Base-by-base conservation (phyloP, 2,113 vertebrate species). In the Nesogale talazaci region DNA sequence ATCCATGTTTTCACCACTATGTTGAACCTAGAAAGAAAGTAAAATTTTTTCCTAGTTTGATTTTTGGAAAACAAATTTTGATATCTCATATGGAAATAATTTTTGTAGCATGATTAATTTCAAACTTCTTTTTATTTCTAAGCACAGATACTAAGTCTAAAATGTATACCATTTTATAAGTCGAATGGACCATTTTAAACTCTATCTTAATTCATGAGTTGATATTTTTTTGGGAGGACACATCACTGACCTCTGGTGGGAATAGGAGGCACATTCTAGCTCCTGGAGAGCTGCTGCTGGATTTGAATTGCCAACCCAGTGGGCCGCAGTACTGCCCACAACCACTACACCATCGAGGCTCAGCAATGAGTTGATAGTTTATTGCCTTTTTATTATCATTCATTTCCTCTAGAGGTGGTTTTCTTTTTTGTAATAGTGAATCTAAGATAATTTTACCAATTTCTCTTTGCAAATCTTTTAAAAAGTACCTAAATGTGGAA, bases 91-190 rank as follows among this genome's bases (percentile, higher is more conserved):
- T 65, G 70, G 78, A 86, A 94, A 88, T 7, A 82, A 88, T 90
- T 84, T 83, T 80, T 70, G 36, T 61, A 84, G 31, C 9, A 42
- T 70, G 57, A 79, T 95, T 89, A 89, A 91, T 89, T 90, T 72
- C 76, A 19, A 85, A 83, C 90, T 78, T 89, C 19, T 90, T 91
- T 81, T 38, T 94, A 89, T 34, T 94, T 88, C 67, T 87, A 91
- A 90, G 69, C 70, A 78, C 23, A 88, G 25, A 85, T 72, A 90
- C 72, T 31, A 90, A 87, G 36, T 27, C 93, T 93, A 86, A 85
- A 88, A 61, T 88, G 1, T 22, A 8, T 29, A 84, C 67, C 42
- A 82, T 88, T 82, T 89, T 83, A 12, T 52, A 52, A 52, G 46
- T 52, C 14, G 14, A 52, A 52, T 11, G 46, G 46, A 52, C 46